Evolutionary conservation across 2,888 invertebrate genomes (phyloP), one percentile per base, ranked within the genome.

Genomic region (Tenthredo amoena): DNA sequence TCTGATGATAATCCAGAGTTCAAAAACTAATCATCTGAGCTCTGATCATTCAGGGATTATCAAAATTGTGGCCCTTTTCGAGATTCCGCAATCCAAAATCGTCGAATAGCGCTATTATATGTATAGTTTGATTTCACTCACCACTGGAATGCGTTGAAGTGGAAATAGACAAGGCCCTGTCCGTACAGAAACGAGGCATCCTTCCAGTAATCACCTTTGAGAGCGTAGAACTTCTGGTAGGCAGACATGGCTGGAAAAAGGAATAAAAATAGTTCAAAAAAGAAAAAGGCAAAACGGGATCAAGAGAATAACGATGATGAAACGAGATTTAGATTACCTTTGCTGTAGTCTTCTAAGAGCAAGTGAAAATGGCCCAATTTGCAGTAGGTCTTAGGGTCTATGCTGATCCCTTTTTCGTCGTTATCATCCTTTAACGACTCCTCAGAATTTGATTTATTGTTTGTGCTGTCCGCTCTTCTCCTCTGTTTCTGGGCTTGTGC

Each of bases 311-410:
- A 21, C 10, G 12, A 79, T 21, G 6, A 50, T 84, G 50, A n/a
- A 18, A 31, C n/a, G 12, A 21, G 7, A 18, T 82, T 43, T 9
- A 79, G 86, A 76, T 89, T 95, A 99, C 99, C 99, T 97, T 99
- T 99, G 47, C 97, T 95, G 95, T 97, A 99, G 92, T 99, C 98
- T 93, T 98, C 98, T 26, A 99, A 94, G 1, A 99, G 95, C 50
- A 99, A 95, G 94, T 99, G 98, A 91, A 99, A 97, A 94, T 99
- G 99, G 2, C 99, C 99, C 84, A 99, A 94, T 94, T 99, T 98
- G 92, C 98, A 98, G 94, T 97, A 99, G 2, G 99, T 98, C 93
- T 97, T 97, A 0, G 98, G 97, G 94, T 98, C 97, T 88, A 98
- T 97, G 90, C 96, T 96, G 87, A 97, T 96, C 86, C 96, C 95